phyloP scores from a whole-genome alignment of 1,140 invertebrate species.

The Ectropis grisescens region DNA sequence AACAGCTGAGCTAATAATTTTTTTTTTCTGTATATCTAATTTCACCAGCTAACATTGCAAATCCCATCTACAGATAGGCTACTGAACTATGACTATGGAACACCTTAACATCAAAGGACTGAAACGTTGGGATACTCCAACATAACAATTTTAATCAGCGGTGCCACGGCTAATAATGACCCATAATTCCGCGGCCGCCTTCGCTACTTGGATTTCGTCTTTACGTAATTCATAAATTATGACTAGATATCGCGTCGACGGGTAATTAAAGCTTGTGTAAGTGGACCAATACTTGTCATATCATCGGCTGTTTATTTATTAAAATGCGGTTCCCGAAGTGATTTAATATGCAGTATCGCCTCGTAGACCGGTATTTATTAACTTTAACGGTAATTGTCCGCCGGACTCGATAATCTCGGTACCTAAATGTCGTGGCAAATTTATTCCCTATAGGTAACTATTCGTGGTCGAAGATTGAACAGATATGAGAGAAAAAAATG shows the following conservation, averaged over 20 bases:
- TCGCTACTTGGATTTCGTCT: constrained; percentile 10
- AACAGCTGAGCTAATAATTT: no score
- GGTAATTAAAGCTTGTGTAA: constrained; percentile 32
- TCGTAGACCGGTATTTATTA: constrained; percentile 20
- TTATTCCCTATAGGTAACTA: no score
- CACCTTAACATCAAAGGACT: no score
- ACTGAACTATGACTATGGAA: no score
- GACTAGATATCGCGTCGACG: constrained; percentile 14
- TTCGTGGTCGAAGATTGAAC: no score
- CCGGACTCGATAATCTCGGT: constrained; percentile 8
- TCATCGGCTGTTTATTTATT: constrained; percentile 26
- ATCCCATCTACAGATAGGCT: no score
- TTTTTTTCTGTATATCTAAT: no score
- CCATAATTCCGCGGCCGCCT: background rate
- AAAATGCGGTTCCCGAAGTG: constrained; percentile 21
- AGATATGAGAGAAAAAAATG: constrained; percentile 13
- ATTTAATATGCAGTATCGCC: constrained; percentile 31
- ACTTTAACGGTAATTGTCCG: constrained; percentile 22
- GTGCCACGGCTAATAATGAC: background rate
- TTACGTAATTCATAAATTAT: constrained; percentile 18
- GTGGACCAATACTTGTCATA: constrained; percentile 28
- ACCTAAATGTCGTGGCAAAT: background rate
- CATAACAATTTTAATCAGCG: no score
- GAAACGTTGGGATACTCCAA: no score
- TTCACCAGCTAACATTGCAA: no score